phyloP scores from a whole-genome alignment of 2,113 vertebrate species.

The Neolamprologus brichardi region DNA sequence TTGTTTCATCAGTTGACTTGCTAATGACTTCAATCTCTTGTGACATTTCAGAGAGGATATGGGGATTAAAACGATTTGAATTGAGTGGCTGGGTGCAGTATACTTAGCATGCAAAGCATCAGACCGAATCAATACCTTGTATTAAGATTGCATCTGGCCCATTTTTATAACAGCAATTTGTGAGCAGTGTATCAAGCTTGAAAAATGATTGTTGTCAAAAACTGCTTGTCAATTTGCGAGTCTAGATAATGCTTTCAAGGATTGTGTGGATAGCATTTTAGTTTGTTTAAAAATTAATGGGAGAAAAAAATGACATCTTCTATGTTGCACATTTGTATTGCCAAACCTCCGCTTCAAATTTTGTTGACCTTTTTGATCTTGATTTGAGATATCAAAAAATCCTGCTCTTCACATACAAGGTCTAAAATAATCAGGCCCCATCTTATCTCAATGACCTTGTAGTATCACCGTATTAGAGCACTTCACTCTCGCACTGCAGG shows the following conservation, averaged over 20 bases:
- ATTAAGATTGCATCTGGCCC: neutral
- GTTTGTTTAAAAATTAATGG: neutral
- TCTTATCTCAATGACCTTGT: neutral
- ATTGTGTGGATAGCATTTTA: neutral
- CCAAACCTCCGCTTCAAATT: neutral
- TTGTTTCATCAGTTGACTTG: neutral
- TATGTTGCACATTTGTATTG: neutral
- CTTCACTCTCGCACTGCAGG: neutral
- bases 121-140: neutral
- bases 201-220: neutral
- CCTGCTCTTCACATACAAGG: neutral
- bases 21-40: neutral
- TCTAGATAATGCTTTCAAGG: neutral
- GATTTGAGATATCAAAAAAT: neutral
- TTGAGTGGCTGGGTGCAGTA: neutral
- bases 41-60: neutral
- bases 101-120: neutral
- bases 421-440: neutral
- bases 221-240: rapidly evolving
- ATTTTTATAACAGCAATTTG: neutral
- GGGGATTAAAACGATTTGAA: neutral
- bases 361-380: neutral
- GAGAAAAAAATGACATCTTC: neutral
- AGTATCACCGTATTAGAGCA: neutral
- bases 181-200: neutral